phyloP scores from a whole-genome alignment of 2,888 invertebrate species.

The Exocentrus adspersus region DNA sequence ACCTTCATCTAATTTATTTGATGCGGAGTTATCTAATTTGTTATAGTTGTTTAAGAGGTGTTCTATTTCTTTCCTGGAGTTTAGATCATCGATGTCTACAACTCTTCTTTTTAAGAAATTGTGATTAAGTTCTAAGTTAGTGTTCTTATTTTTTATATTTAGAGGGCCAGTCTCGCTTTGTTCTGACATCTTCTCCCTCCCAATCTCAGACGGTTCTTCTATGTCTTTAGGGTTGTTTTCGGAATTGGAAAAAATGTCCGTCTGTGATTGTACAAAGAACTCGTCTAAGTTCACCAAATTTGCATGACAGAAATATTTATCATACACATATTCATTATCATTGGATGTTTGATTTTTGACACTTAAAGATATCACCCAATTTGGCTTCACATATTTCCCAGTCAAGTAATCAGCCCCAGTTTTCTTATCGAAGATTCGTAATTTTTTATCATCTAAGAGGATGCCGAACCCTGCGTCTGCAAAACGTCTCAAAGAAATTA shows the following conservation, averaged over 20 bases:
- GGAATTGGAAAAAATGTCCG: not conserved
- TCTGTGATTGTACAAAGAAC: conserved; percentile 28
- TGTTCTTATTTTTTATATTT: too few relatives aligned
- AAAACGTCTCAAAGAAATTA: conserved; percentile 2
- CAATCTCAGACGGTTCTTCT: not conserved
- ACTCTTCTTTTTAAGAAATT: too few relatives aligned
- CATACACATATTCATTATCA: not conserved
- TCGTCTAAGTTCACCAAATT: conserved; percentile 15
- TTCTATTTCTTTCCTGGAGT: not conserved
- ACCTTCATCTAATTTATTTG: not conserved
- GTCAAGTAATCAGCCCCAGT: not conserved
- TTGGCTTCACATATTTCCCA: conserved; percentile 13
- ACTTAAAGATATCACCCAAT: conserved; percentile 1
- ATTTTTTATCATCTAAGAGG: not conserved
- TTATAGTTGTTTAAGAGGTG: not conserved
- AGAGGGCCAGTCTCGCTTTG: not conserved
- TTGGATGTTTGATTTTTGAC: not conserved
- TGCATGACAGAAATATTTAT: not conserved
- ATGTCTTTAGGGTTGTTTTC: conserved; percentile 5
- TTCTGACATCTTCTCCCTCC: not conserved
- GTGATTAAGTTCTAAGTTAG: too few relatives aligned
- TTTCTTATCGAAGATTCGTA: not conserved
- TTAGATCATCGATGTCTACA: not conserved
- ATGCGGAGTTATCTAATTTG: not conserved
- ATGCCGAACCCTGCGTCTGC: conserved; percentile 1